Evolutionary conservation across 2,888 invertebrate species (phyloP).

Genomic region (Lithodes maja): DNA sequence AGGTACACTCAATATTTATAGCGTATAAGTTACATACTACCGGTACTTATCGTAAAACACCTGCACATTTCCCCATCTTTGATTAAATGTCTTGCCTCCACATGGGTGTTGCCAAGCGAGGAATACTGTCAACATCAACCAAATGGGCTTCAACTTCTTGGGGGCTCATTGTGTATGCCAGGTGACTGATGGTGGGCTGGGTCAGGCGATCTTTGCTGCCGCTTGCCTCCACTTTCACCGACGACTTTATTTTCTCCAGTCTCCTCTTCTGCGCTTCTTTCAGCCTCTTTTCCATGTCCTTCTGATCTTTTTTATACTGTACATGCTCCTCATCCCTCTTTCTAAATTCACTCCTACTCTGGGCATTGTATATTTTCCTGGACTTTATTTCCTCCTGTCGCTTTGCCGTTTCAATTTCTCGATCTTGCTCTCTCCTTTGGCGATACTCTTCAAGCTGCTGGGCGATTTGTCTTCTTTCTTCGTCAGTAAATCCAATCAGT

Average conservation of each 20-base stretch:
- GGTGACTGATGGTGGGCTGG: slow-evolving; percentile 17
- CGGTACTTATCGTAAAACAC: no score
- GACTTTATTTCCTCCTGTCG: background rate
- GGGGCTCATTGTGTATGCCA: background rate
- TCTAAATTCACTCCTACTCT: background rate
- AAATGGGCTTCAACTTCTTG: background rate
- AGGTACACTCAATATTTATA: no score
- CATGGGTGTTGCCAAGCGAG: slow-evolving; percentile 16
- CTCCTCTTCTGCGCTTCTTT: background rate
- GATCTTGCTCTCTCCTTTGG: background rate
- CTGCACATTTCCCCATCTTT: no score
- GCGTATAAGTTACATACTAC: no score
- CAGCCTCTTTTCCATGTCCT: background rate
- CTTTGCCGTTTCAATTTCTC: background rate
- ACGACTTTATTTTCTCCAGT: background rate
- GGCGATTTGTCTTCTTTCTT: background rate
- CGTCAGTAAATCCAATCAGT: background rate
- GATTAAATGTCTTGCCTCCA: slow-evolving; percentile 21
- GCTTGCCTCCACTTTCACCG: background rate
- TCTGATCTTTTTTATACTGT: background rate
- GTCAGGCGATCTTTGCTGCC: background rate
- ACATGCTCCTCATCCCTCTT: background rate
- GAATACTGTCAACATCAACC: slow-evolving; percentile 9
- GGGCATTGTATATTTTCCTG: background rate
- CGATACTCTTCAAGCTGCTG: background rate